Evolutionary conservation across 2,113 vertebrate genomes (phyloP).

Genomic region (Anolis carolinensis): DNA sequence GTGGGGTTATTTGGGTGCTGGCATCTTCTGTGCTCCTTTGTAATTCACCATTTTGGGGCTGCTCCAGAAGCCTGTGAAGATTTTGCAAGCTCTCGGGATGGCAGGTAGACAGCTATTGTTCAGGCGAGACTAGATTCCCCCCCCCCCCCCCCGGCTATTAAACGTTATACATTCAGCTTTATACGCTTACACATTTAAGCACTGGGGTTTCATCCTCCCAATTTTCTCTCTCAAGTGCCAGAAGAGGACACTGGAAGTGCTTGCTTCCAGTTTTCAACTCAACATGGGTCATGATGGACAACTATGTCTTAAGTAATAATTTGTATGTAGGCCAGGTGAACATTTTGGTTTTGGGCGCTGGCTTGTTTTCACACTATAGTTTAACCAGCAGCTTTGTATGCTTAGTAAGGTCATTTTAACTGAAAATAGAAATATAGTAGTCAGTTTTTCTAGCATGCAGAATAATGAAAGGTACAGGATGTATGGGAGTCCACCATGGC

Average conservation of each 20-base stretch:
- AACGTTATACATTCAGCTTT: no score
- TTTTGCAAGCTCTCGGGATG: no score
- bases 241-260: neutral
- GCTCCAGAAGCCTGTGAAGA: no score
- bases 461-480: neutral
- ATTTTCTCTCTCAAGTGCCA: neutral
- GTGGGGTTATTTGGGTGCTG: no score
- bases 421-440: neutral
- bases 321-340: neutral
- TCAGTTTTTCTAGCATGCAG: neutral
- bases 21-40: no score
- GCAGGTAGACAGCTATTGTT: no score
- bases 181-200: no score
- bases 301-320: neutral
- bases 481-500: neutral
- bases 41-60: no score
- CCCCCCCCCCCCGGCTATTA: no score
- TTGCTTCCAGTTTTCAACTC: neutral
- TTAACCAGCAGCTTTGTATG: neutral
- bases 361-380: neutral
- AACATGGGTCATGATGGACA: neutral
- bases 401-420: neutral
- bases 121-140: no score
- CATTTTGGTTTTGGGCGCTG: no score
- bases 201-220: neutral